Evolutionary conservation across 2,888 invertebrate genomes (phyloP).

Genomic region (Drosophila meridiana): DNA sequence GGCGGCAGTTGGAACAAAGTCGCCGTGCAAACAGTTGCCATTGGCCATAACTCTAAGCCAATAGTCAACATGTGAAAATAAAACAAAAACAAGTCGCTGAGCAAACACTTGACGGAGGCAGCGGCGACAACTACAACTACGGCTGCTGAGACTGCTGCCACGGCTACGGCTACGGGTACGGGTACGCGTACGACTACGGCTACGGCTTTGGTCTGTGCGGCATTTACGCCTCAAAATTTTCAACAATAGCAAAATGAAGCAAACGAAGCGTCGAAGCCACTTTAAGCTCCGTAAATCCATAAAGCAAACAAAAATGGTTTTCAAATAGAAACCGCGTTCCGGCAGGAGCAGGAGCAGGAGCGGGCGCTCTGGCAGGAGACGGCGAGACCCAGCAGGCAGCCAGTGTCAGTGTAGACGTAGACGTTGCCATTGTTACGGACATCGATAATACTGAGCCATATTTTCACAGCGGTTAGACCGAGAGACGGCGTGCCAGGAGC

Average conservation of each 20-base stretch:
- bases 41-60: conserved; percentile 77
- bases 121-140: conserved; percentile 10
- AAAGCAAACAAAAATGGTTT: conserved; percentile 83
- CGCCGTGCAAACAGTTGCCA: conserved; percentile 74
- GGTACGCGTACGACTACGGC: conserved; percentile 3
- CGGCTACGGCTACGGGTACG: not conserved
- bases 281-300: conserved; percentile 84
- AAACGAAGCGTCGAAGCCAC: conserved; percentile 82
- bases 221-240: conserved; percentile 75
- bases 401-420: conserved; percentile 8
- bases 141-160: not conserved
- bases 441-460: conserved; percentile 74
- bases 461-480: conserved; percentile 70
- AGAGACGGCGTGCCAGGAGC: conserved; percentile 28
- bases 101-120: conserved; percentile 59
- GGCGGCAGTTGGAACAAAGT: conserved; percentile 23
- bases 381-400: conserved; percentile 9
- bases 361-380: not conserved
- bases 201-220: conserved; percentile 8
- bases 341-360: conserved; percentile 4
- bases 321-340: conserved; percentile 76
- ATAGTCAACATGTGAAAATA: conserved; percentile 77
- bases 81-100: conserved; percentile 68
- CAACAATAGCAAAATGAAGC: conserved; percentile 81
- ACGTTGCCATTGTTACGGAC: conserved; percentile 72